A percentile compares a stretch with the other conserved stretches of the same genome.
phyloP scores from a whole-genome alignment of 2,888 invertebrate species.

The Cinara cedri region DNA sequence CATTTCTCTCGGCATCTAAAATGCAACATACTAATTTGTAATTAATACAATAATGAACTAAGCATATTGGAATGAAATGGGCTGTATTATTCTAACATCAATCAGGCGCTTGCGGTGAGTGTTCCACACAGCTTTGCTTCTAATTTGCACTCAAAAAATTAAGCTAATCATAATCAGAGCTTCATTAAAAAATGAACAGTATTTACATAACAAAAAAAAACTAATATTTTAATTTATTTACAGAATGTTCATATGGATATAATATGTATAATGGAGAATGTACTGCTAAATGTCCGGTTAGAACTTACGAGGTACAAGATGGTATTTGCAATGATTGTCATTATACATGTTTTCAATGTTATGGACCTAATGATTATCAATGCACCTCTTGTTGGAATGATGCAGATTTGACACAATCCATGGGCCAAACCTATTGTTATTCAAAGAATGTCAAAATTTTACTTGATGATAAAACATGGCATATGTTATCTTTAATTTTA shows the following conservation, averaged over 20 bases:
- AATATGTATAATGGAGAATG: conserved; percentile 71
- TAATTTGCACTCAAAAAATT: conserved; percentile 39
- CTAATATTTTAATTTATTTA: conserved; percentile 64
- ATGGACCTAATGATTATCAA: conserved; percentile 73
- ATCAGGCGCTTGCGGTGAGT: conserved; percentile 51
- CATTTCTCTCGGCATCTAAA: neutral
- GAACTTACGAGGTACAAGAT: conserved; percentile 57
- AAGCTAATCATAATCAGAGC: conserved; percentile 5
- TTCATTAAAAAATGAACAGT: neutral
- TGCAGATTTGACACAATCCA: conserved; percentile 60
- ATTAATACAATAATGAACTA: conserved; percentile 25
- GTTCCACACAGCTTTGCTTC: conserved; percentile 54
- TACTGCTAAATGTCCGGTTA: conserved; percentile 67
- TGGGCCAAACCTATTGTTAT: conserved; percentile 65
- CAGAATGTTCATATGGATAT: conserved; percentile 73
- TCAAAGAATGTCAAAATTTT: conserved; percentile 65
- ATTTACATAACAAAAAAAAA: neutral
- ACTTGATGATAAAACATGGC: conserved; percentile 65
- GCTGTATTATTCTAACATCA: conserved; percentile 51
- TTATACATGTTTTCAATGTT: conserved; percentile 75
- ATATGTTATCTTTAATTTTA: conserved; percentile 61
- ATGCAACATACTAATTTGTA: conserved; percentile 9
- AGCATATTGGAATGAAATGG: conserved; percentile 34
- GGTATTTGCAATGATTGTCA: conserved; percentile 71
- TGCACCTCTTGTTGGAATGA: conserved; percentile 74